A percentile compares a stretch with the other conserved stretches of the same genome.
Evolutionary conservation across 2,888 invertebrate genomes (phyloP).

Genomic region (Lottia gigantea): DNA sequence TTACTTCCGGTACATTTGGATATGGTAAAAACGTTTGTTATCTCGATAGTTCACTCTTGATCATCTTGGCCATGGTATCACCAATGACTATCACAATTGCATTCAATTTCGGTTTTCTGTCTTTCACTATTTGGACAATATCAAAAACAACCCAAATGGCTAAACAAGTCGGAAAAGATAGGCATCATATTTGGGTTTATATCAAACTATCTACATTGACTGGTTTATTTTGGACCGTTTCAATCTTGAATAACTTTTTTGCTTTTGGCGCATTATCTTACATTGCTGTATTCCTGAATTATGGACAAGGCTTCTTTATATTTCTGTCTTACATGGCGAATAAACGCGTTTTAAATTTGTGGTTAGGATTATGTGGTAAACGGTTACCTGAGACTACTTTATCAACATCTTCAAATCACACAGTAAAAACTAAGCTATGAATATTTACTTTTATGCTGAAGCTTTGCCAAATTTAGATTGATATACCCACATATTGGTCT

Average conservation of each 20-base stretch:
- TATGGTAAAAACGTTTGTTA: slow-evolving; percentile 31
- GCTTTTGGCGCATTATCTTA: slow-evolving; percentile 37
- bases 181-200: slow-evolving; percentile 39
- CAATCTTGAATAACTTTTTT: slow-evolving; percentile 41
- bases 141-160: slow-evolving; percentile 24
- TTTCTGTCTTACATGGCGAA: slow-evolving; percentile 45
- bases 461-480: no score
- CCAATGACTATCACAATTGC: slow-evolving; percentile 37
- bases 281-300: slow-evolving; percentile 39
- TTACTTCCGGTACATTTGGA: slow-evolving; percentile 13
- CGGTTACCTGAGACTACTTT: background rate
- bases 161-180: slow-evolving; percentile 26
- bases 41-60: slow-evolving; percentile 23
- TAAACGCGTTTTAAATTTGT: slow-evolving; percentile 37
- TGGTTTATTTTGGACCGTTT: slow-evolving; percentile 48
- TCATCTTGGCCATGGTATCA: slow-evolving; percentile 36
- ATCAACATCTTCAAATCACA: background rate
- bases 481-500: no score
- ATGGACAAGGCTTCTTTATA: slow-evolving; percentile 46
- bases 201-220: slow-evolving; percentile 45
- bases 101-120: slow-evolving; percentile 39
- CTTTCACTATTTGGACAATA: slow-evolving; percentile 34
- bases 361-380: slow-evolving; percentile 18
- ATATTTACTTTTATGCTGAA: no score
- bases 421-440: background rate